phyloP scores from a whole-genome alignment of 2,797 vertebrate genomes.

The Melanotaenia nigrans region DNA sequence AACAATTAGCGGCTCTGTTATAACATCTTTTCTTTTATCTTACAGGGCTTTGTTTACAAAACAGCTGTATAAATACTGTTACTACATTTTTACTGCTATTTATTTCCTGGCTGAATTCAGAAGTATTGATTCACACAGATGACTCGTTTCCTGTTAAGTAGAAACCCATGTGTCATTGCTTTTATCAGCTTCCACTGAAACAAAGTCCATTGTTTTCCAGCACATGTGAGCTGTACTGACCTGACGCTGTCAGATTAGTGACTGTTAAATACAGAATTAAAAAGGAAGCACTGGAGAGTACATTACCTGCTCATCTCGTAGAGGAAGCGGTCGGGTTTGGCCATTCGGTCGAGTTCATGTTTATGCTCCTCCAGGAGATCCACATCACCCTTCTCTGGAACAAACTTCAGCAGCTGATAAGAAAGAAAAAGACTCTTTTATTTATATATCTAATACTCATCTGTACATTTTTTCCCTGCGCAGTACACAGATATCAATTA shows the following conservation, averaged over 20 bases:
- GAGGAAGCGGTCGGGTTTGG: conserved; percentile 95
- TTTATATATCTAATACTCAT: not conserved
- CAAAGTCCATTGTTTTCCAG: conserved; percentile 56
- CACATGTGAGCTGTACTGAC: conserved; percentile 16
- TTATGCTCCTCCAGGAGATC: conserved; percentile 98
- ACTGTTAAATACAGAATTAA: conserved; percentile 1
- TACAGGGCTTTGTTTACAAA: conserved; percentile 15
- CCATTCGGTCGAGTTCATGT: conserved; percentile 97
- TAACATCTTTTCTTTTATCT: conserved; percentile 20
- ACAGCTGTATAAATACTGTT: conserved; percentile 20
- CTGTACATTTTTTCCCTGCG: not conserved
- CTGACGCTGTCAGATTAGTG: conserved; percentile 4
- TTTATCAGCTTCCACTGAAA: conserved; percentile 48
- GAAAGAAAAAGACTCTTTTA: not conserved
- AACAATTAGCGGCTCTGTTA: not conserved
- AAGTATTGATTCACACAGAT: conserved; percentile 46
- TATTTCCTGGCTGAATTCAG: conserved; percentile 27
- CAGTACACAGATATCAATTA: not conserved
- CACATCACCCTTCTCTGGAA: conserved; percentile 96
- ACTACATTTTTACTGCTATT: conserved; percentile 33
- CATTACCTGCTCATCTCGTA: conserved; percentile 98
- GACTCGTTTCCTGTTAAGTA: conserved; percentile 49
- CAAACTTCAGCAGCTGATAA: conserved; percentile 93
- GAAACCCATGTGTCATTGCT: conserved; percentile 47
- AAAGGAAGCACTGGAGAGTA: not conserved